Evolutionary conservation across 2,888 invertebrate genomes (phyloP), one percentile per base, ranked within the genome.

Genomic region (Leptinotarsa tumamoca): DNA sequence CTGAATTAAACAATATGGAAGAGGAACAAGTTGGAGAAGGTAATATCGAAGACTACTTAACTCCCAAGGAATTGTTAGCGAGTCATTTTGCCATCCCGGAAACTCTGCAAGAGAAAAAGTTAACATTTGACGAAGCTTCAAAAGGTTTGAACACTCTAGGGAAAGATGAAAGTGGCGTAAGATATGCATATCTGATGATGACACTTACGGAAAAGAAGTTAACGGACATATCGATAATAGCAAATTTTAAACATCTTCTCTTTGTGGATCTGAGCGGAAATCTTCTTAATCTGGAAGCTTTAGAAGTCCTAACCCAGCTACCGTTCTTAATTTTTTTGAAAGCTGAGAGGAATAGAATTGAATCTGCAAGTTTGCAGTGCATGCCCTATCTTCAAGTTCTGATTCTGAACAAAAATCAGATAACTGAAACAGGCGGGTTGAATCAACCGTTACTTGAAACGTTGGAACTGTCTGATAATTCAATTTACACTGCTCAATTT

Each of bases 321-420:
- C 92, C 91, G 0, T 91, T 88, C 82, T 85, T 93, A 72, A 83
- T 92, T 1, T 87, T 91, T 27, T 87, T 93, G 18, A 91, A 91
- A 63, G 92, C 92, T 0, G 91, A 92, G 79, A 86, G 89, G 18
- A 93, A 93, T 83, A 79, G 85, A 7, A 81, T 92, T 0, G 83
- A 85, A 14, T 90, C 90, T 0, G 90, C 89, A 0, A 89, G 87
- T 21, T 85, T 93, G 66, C 89, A 88, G 13, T 87, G 86, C 72
- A 90, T 91, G 88, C 89, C 89, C 71, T 92, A 90, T 80, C 88
- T 93, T n/a, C 92, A 93, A 90, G 90, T 92, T 0, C 85, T 93
- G 7, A 89, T 90, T 43, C 80, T 92, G 80, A 91, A 91, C 79
- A 80, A 89, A 69, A 93, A 93, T 80, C 82, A 86, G n/a, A 89